Evolutionary conservation across 1,140 invertebrate species (phyloP).

Genomic region (Ephestia elutella): DNA sequence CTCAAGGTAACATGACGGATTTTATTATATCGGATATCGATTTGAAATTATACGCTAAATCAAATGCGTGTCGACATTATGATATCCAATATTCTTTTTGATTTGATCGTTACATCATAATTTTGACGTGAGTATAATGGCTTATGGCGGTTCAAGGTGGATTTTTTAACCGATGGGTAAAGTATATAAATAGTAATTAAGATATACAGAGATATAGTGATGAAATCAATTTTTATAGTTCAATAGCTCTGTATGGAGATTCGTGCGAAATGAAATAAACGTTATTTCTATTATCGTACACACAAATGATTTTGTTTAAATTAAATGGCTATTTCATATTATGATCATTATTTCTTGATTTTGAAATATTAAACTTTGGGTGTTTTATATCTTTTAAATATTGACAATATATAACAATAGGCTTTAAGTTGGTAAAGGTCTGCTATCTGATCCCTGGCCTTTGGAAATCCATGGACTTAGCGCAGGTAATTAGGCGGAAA

Average conservation of each 20-base stretch:
- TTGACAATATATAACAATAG: not conserved
- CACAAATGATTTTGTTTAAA: no score
- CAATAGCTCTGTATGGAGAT: no score
- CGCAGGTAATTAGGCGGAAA: slow-evolving; percentile 44
- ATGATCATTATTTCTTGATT: no score
- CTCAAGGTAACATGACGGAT: slow-evolving; percentile 6
- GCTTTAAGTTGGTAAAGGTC: not conserved
- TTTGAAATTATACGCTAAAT: slow-evolving; percentile 8
- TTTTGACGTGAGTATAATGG: not conserved
- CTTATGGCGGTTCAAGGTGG: not conserved
- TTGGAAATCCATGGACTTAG: slow-evolving; percentile 6
- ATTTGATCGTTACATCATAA: not conserved
- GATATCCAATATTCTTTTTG: slow-evolving; percentile 2
- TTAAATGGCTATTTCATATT: no score
- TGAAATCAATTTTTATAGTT: no score
- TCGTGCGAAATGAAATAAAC: no score
- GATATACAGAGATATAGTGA: not conserved
- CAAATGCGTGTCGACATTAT: slow-evolving; percentile 7
- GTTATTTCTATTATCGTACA: no score
- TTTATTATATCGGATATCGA: slow-evolving; percentile 6
- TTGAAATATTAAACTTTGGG: no score
- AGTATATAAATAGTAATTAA: not conserved
- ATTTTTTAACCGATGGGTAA: not conserved
- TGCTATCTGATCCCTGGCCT: not conserved
- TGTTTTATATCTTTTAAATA: not conserved